Evolutionary conservation across 2,797 vertebrate species (phyloP).

Genomic region (Huso huso): DNA sequence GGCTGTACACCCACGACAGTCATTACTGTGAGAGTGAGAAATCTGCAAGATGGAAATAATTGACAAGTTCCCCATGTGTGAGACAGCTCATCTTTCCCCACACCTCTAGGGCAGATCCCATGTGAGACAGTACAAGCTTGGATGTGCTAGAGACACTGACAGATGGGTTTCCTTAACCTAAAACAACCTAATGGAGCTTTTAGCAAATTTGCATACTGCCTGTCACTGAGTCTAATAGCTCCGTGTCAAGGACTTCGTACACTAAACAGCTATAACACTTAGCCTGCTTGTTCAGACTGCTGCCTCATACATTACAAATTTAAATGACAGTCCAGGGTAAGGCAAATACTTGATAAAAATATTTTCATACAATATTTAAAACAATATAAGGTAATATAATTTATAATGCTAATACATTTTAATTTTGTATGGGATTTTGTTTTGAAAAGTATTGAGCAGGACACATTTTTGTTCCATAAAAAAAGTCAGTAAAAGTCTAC

Average conservation of each 20-base stretch:
- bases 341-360: no score
- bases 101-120: constrained; percentile 57
- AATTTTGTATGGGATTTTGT: no score
- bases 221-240: constrained; percentile 46
- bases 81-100: constrained; percentile 36
- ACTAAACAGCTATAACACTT: constrained; percentile 1
- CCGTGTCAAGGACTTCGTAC: constrained; percentile 49
- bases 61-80: not conserved
- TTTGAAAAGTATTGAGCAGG: no score
- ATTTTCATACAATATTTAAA: no score
- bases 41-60: constrained; percentile 23
- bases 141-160: constrained; percentile 53
- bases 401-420: no score
- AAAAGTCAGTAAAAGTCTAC: no score
- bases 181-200: constrained; percentile 60
- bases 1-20: not conserved
- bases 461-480: no score
- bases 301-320: not conserved
- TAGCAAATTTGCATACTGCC: constrained; percentile 54
- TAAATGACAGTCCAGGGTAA: no score
- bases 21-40: constrained; percentile 30
- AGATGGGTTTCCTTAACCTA: constrained; percentile 60
- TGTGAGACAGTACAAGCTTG: constrained; percentile 37
- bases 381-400: no score
- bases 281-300: not conserved